phyloP scores from a whole-genome alignment of 2,888 invertebrate species.

The Melipona beecheii region DNA sequence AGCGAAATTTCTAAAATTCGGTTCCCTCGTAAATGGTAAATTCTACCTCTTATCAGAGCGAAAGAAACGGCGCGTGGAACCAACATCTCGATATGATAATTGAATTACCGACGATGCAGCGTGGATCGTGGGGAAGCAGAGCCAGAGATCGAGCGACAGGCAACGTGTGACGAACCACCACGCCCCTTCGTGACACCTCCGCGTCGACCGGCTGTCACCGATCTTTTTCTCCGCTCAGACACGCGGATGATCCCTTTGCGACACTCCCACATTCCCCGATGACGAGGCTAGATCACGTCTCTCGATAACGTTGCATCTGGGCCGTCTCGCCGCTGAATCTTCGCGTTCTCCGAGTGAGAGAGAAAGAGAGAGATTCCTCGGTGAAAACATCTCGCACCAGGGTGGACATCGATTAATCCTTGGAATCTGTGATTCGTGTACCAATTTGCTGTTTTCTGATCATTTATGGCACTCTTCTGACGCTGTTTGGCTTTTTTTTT shows the following conservation, averaged over 20 bases:
- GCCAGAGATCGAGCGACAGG: conserved; percentile 54
- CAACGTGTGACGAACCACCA: conserved; percentile 66
- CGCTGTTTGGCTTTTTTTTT: neutral
- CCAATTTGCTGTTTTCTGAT: neutral
- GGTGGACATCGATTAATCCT: conserved; percentile 38
- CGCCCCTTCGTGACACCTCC: conserved; percentile 81
- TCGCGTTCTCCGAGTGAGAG: conserved; percentile 51
- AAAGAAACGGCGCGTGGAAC: neutral
- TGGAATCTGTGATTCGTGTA: neutral
- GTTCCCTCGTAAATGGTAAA: neutral
- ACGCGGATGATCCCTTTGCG: conserved; percentile 72
- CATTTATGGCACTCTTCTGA: neutral
- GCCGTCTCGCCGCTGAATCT: conserved; percentile 51
- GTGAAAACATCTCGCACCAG: conserved; percentile 31
- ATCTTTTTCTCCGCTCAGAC: conserved; percentile 60
- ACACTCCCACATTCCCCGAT: conserved; percentile 83
- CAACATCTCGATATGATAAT: conserved; percentile 33
- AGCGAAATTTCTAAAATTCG: neutral
- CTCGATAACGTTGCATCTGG: conserved; percentile 71
- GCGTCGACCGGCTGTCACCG: conserved; percentile 67
- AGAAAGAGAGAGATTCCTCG: conserved; percentile 35
- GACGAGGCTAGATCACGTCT: conserved; percentile 80
- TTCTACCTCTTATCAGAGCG: neutral
- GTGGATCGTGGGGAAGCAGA: conserved; percentile 23
- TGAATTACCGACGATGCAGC: conserved; percentile 27